Evolutionary conservation across 2,113 vertebrate species (phyloP).

Genomic region (Apodemus sylvaticus): DNA sequence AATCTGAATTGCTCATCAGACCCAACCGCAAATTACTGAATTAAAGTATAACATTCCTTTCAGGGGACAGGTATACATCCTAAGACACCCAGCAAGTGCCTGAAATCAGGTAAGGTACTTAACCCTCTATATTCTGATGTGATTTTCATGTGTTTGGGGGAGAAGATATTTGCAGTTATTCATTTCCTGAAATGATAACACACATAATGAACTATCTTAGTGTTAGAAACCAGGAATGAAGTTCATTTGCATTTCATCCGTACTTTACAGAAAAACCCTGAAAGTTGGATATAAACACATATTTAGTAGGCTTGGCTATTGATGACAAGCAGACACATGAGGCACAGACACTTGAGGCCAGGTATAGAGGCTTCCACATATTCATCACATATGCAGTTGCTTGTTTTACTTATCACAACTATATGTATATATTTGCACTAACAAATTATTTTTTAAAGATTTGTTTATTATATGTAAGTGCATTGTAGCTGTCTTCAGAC

Average conservation of each 20-base stretch:
- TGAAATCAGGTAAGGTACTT: background rate
- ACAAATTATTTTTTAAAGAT: background rate
- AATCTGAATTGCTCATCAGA: background rate
- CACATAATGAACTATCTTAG: background rate
- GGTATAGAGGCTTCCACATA: background rate
- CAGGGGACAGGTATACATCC: background rate
- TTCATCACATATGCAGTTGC: background rate
- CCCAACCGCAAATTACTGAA: background rate
- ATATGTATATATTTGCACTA: background rate
- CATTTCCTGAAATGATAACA: background rate
- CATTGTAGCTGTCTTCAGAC: no score
- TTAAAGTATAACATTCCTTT: background rate
- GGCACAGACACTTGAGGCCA: background rate
- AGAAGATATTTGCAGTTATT: background rate
- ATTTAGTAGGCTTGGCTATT: background rate
- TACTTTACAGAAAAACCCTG: background rate
- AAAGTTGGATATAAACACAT: background rate
- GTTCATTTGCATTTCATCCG: background rate
- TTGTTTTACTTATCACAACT: background rate
- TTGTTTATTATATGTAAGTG: no score
- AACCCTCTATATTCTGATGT: background rate
- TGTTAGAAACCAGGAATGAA: background rate
- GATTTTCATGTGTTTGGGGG: background rate
- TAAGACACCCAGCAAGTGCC: background rate
- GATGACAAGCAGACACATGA: background rate